Conservation (phyloP, 2,888 invertebrate genomes). For the Lasioglossum marginatum region DNA sequence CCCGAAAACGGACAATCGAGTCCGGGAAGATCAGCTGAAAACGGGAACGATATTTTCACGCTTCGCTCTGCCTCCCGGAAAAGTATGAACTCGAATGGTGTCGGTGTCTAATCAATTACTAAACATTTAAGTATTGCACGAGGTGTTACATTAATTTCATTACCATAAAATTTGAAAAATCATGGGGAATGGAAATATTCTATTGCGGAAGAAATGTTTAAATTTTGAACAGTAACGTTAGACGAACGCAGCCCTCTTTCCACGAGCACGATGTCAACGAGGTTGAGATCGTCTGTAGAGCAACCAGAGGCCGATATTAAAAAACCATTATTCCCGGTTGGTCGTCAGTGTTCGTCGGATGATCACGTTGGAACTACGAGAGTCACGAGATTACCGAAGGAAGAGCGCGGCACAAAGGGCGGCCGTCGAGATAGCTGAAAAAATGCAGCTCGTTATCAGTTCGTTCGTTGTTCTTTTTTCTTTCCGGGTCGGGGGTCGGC, state of each 20-base stretch:
- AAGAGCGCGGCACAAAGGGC: background rate
- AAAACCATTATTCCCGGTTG: background rate
- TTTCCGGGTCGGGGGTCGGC: background rate
- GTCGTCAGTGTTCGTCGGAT: background rate
- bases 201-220: no score
- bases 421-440: background rate
- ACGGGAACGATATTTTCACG: background rate
- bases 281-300: background rate
- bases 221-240: no score
- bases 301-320: background rate
- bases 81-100: no score
- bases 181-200: no score
- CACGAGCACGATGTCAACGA: no score
- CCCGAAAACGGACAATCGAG: background rate
- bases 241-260: background rate
- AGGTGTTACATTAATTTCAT: no score
- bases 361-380: background rate
- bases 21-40: background rate
- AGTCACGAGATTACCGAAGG: background rate
- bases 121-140: no score
- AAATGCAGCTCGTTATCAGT: slow-evolving; percentile 5
- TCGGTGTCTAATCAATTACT: no score
- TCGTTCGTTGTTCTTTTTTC: background rate
- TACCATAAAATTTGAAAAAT: no score
- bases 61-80: background rate